Conservation (phyloP, 2,888 invertebrate genomes). For the Netelia inedita region DNA sequence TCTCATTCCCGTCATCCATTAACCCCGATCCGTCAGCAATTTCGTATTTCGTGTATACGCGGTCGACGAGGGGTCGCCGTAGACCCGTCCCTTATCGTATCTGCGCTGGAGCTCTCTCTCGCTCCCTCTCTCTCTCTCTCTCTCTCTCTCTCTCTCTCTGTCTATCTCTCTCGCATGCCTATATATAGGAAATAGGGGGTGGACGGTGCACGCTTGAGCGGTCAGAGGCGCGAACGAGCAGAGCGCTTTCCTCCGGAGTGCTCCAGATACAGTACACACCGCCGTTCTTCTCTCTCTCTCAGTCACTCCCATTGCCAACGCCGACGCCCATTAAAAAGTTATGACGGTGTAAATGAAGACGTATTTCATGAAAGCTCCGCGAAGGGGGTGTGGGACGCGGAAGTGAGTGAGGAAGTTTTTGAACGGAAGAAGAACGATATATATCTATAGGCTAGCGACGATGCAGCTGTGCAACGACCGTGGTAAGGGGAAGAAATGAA, state of each 20-base stretch:
- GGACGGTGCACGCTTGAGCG: constrained; percentile 30
- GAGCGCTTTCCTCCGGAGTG: constrained; percentile 67
- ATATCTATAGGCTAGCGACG: constrained; percentile 30
- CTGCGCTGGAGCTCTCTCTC: constrained; percentile 13
- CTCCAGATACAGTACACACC: constrained; percentile 52
- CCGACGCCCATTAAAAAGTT: constrained; percentile 79
- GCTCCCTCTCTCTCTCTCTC: constrained; percentile 4
- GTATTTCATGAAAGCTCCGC: constrained; percentile 71
- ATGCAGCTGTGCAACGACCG: constrained; percentile 23
- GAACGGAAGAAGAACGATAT: constrained; percentile 4
- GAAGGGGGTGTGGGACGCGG: constrained; percentile 26
- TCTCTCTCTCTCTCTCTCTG: not conserved
- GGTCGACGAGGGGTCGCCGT: constrained; percentile 21
- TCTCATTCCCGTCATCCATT: constrained; percentile 69
- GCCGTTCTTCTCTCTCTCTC: constrained; percentile 32
- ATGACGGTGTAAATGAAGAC: constrained; percentile 78
- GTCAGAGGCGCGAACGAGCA: constrained; percentile 63
- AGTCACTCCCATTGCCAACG: constrained; percentile 61
- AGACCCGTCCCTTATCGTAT: constrained; percentile 44
- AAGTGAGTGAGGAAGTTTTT: constrained; percentile 42
- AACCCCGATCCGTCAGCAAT: constrained; percentile 72
- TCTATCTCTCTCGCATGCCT: too few relatives aligned
- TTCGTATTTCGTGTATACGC: constrained; percentile 63
- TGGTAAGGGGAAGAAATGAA: not conserved
- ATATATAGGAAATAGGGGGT: constrained; percentile 9